Evolutionary conservation across 2,888 invertebrate species (phyloP).

Genomic region (Lordiphosa andalusiaca): DNA sequence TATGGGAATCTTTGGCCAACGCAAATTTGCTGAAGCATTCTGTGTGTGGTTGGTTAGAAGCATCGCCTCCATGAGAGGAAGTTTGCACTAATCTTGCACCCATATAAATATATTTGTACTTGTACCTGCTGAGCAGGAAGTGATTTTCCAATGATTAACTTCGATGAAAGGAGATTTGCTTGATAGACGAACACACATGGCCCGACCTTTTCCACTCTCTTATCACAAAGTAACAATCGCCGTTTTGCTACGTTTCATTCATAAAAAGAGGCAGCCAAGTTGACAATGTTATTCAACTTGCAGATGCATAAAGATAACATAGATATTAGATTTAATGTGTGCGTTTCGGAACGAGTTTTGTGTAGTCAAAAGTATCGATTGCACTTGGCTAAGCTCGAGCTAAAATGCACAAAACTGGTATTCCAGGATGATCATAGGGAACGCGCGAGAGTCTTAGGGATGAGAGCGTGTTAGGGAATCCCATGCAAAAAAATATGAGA

Average conservation of each 20-base stretch:
- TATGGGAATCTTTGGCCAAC: constrained; percentile 41
- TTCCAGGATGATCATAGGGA: constrained; percentile 28
- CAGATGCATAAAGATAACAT: constrained; percentile 66
- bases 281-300: constrained; percentile 70
- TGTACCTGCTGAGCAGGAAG: constrained; percentile 68
- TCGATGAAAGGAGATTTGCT: constrained; percentile 58
- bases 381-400: constrained; percentile 58
- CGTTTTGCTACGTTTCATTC: constrained; percentile 56
- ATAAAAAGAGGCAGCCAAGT: constrained; percentile 59
- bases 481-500: too few species aligned
- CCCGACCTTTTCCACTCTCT: constrained; percentile 18
- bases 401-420: constrained; percentile 52
- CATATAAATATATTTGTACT: constrained; percentile 23
- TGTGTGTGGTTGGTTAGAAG: constrained; percentile 26
- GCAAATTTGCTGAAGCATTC: constrained; percentile 65
- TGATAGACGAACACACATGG: constrained; percentile 13
- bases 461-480: constrained; percentile 12
- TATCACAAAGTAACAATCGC: constrained; percentile 67
- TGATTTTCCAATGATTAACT: constrained; percentile 79
- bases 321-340: constrained; percentile 70
- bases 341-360: constrained; percentile 5
- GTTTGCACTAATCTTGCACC: constrained; percentile 64
- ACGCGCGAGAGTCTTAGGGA: constrained; percentile 35
- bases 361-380: constrained; percentile 62
- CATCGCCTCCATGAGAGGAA: constrained; percentile 21